Conservation (phyloP, 2,797 vertebrate species). For the Garrulus glandarius region DNA sequence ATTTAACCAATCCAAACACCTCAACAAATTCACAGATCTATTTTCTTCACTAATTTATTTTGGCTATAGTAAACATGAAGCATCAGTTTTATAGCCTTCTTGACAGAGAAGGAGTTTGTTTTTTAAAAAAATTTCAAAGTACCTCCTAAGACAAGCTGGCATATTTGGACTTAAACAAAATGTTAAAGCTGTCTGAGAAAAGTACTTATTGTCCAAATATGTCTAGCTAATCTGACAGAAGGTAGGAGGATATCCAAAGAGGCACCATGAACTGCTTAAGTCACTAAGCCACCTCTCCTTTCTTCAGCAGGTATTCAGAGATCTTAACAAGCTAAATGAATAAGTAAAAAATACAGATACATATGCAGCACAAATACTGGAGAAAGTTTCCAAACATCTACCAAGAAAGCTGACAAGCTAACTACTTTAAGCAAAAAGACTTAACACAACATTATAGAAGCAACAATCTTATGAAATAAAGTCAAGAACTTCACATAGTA, state of each 20-base stretch:
- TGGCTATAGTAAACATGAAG: not conserved
- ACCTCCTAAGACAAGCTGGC: not conserved
- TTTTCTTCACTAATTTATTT: not conserved
- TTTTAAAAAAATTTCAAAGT: not conserved
- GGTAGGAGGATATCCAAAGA: not conserved
- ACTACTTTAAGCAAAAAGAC: not conserved
- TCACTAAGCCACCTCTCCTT: not conserved
- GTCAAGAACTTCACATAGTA: not conserved
- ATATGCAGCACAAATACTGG: not conserved
- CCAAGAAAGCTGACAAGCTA: not conserved
- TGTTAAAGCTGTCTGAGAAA: not conserved
- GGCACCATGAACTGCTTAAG: not conserved
- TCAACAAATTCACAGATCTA: not conserved
- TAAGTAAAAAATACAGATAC: not conserved
- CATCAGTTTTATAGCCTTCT: not conserved
- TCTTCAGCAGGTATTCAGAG: not conserved
- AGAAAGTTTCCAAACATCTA: not conserved
- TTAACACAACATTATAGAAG: not conserved
- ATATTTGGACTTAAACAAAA: not conserved
- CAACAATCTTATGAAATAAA: not conserved
- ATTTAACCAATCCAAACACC: not conserved
- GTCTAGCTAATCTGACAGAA: not conserved
- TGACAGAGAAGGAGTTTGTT: not conserved
- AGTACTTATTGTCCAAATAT: not conserved
- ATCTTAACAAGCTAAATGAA: not conserved